Percentiles rank a stretch among this genome's conserved stretches.
Evolutionary conservation across 2,888 invertebrate genomes (phyloP).

Genomic region (Siphonodentalium dalli): DNA sequence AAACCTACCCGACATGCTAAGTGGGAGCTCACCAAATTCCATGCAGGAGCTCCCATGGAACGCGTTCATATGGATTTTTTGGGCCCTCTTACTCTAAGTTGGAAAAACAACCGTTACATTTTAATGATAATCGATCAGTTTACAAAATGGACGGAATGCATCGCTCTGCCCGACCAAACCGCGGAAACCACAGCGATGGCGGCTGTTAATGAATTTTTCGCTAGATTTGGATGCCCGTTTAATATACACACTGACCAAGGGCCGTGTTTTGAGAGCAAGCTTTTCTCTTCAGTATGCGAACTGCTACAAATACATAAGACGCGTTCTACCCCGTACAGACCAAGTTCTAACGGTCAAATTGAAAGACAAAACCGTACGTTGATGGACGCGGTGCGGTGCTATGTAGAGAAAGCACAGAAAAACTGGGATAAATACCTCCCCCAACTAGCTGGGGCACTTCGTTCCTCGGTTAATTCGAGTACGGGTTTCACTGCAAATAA

Average conservation of each 20-base stretch:
- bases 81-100: conserved; percentile 10
- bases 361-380: conserved; percentile 7
- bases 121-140: conserved; percentile 18
- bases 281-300: conserved; percentile 5
- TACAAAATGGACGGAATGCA: conserved; percentile 4
- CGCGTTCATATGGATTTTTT: conserved; percentile 19
- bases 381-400: conserved; percentile 11
- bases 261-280: conserved; percentile 11
- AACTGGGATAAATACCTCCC: conserved; percentile 9
- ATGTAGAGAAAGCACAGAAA: conserved; percentile 4
- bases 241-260: conserved; percentile 12
- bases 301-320: conserved; percentile 11
- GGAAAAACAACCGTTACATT: conserved; percentile 8
- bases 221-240: conserved; percentile 10
- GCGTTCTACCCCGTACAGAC: conserved; percentile 13
- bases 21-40: conserved; percentile 70
- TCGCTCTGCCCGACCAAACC: background rate
- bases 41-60: conserved; percentile 73
- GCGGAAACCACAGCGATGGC: background rate
- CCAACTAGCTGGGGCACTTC: conserved; percentile 13
- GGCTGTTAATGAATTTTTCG: conserved; percentile 7
- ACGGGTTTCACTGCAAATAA: conserved; percentile 16
- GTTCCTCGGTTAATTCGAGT: conserved; percentile 10
- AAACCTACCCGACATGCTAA: background rate
- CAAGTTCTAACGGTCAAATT: conserved; percentile 11